These are phyloP conservation scores for Dolichoris vasculosae DNA, from an alignment of 1,140 invertebrate species.

Conservation along the genomic window DNA sequence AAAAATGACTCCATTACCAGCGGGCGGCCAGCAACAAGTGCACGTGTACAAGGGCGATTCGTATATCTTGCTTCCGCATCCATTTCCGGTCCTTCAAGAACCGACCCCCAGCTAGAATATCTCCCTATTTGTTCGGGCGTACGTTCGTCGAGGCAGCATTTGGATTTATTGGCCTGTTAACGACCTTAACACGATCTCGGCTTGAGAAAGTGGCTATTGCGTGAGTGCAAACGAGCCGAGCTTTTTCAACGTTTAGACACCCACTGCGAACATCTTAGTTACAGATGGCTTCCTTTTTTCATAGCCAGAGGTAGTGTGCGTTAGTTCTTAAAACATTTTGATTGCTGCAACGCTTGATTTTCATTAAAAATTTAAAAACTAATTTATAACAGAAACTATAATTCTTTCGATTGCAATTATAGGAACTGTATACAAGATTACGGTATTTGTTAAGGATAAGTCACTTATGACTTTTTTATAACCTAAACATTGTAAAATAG, in stretches of 20 bases:
- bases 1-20: conserved; percentile 74
- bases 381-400: too few species aligned
- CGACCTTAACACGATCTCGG: background rate
- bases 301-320: too few species aligned
- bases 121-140: conserved; percentile 9
- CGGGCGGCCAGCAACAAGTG: conserved; percentile 69
- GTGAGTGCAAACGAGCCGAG: background rate
- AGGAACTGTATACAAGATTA: too few species aligned
- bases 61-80: conserved; percentile 60
- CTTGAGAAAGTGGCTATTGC: background rate
- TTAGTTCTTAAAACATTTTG: background rate
- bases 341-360: background rate
- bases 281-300: background rate
- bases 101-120: background rate
- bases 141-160: background rate
- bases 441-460: too few species aligned
- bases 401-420: too few species aligned
- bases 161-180: conserved; percentile 42
- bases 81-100: background rate
- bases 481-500: too few species aligned
- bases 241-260: background rate
- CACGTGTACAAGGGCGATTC: conserved; percentile 64
- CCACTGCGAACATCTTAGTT: background rate
- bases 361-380: too few species aligned
- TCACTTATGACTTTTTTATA: too few species aligned